Percentiles rank a stretch among this genome's conserved stretches.
phyloP scores from a whole-genome alignment of 35 echinoderm and acorn worm genomes.

The Amphiura filiformis region DNA sequence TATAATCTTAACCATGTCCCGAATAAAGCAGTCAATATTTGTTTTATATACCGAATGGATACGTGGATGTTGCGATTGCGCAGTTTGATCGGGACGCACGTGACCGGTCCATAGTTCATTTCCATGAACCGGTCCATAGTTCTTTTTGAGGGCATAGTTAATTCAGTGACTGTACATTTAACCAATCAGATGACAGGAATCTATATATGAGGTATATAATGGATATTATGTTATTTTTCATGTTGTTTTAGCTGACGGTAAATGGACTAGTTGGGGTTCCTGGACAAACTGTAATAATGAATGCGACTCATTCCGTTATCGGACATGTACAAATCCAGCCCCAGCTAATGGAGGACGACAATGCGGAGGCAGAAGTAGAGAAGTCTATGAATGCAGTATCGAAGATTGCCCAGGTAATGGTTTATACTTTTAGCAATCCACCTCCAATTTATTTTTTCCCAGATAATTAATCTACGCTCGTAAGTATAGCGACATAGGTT shows the following conservation, averaged over 20 bases:
- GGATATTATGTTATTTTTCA: too few relatives aligned
- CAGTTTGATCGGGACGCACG: too few relatives aligned
- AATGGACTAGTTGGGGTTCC: conserved; percentile 42
- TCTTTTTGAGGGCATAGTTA: too few relatives aligned
- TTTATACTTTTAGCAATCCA: not conserved
- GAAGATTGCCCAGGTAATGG: conserved; percentile 76
- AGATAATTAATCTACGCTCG: not conserved
- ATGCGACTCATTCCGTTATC: conserved; percentile 67
- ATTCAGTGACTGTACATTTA: too few relatives aligned
- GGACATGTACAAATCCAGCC: conserved; percentile 63
- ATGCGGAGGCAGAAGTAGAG: conserved; percentile 24
- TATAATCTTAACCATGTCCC: too few relatives aligned
- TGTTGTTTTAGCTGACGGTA: conserved; percentile 56
- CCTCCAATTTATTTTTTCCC: not conserved
- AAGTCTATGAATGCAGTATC: conserved; percentile 57
- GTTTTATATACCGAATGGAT: too few relatives aligned
- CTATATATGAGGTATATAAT: too few relatives aligned
- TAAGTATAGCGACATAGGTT: not conserved
- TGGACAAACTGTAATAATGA: conserved; percentile 68
- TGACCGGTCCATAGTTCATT: too few relatives aligned
- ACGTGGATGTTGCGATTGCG: too few relatives aligned
- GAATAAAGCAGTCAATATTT: too few relatives aligned
- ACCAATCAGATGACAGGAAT: too few relatives aligned
- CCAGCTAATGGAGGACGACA: conserved; percentile 56
- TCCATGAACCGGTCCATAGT: too few relatives aligned